Base-by-base conservation (phyloP, 2,888 invertebrate genomes). In the Cephus rjabovi region DNA sequence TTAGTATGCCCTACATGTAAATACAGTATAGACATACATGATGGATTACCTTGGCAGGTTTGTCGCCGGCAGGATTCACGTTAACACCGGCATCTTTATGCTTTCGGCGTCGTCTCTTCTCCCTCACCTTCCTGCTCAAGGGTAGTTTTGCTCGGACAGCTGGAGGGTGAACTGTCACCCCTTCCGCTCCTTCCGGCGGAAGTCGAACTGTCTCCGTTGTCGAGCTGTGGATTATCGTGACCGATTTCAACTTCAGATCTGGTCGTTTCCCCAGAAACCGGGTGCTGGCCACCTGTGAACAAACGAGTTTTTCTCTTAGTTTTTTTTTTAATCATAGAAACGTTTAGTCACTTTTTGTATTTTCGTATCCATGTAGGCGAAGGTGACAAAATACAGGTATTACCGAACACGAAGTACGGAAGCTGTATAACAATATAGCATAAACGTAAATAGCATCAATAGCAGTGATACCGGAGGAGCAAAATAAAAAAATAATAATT, bases 181-280 rank as follows among this genome's bases (percentile, higher is more conserved):
- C 95, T 83, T 95, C 94, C 82, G 96, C 95, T 81, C 95, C 96
- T 81, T 93, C 93, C 78, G 93, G 92, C 71, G 97, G 96, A 84
- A 97, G 93, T 35, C 97, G 95, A 82, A 97, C 97, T 82, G 97
- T 97, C 93, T 97, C 97, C 80, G 97, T 97, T 79, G 97, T 96
- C 85, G 97, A 96, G 90, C 96, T 97, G 94, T 97, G 97, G 89
- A 97, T 96, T 91, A 97, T 97, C 86, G 97, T 97, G 85, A 97
- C 95, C 33, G 96, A 96, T 92, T 97, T 97, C 87, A 96, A 93
- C 92, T 97, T 97, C 91, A 95, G 94, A 92, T 96, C 95, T 82
- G 95, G 94, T 83, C 95, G 94, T 87, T 97, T 97, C 88, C 97
- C 96, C 88, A 97, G 93, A 88, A 96, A 93, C 87, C 95, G 95